Percentiles rank a stretch among this genome's conserved stretches.
Conservation (phyloP, 2,888 invertebrate species). For the Ceratothoa steindachneri region DNA sequence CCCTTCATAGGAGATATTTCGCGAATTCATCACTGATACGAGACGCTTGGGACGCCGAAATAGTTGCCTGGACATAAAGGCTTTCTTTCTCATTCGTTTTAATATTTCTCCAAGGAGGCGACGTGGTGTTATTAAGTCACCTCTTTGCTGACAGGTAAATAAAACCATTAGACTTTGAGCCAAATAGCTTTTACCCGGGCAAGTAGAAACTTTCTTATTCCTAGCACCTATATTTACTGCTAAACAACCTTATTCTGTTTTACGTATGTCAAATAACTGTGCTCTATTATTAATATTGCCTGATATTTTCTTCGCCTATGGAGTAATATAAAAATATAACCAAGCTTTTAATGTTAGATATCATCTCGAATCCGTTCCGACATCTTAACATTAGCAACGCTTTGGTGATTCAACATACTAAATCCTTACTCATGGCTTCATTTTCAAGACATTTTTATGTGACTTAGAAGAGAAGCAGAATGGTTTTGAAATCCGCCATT, state of each 20-base stretch:
- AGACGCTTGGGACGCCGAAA: neutral
- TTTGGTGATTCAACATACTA: neutral
- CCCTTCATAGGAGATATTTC: neutral
- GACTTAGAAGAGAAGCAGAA: too few relatives aligned
- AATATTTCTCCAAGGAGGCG: neutral
- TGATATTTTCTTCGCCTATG: neutral
- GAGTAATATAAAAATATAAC: neutral
- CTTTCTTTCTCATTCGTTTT: conserved; percentile 10
- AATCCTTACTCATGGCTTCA: neutral
- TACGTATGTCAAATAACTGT: too few relatives aligned
- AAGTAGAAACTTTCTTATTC: neutral
- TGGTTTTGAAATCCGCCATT: too few relatives aligned
- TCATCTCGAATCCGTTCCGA: neutral
- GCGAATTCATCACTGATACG: neutral
- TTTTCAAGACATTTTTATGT: neutral
- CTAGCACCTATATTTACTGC: neutral
- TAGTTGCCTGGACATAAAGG: conserved; percentile 6
- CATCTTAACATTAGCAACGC: neutral
- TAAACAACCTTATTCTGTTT: neutral
- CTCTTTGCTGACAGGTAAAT: conserved; percentile 8
- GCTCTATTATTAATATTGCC: too few relatives aligned
- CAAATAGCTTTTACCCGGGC: neutral
- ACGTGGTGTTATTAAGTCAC: conserved; percentile 1
- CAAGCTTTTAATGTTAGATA: neutral
- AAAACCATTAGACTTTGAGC: neutral